Evolutionary conservation across 2,888 invertebrate genomes (phyloP).

Genomic region (Diogma glabrata): DNA sequence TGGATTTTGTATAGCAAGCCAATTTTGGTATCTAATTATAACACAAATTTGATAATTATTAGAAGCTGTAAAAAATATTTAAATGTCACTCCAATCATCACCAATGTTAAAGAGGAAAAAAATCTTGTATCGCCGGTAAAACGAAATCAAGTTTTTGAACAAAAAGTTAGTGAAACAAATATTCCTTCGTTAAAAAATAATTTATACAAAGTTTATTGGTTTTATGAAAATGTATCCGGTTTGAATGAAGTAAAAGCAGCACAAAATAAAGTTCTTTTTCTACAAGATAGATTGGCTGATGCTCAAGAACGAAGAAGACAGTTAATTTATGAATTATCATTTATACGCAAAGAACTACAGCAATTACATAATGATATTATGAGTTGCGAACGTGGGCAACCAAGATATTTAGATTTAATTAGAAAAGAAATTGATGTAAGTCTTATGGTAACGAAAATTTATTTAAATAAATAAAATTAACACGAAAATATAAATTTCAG

Average conservation of each 20-base stretch:
- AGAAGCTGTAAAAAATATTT: too few species aligned
- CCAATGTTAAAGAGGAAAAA: too few species aligned
- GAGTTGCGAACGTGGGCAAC: conserved; percentile 7
- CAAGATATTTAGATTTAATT: conserved; percentile 10
- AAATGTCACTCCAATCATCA: too few species aligned
- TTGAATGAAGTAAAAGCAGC: conserved; percentile 11
- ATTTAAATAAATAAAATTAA: too few species aligned
- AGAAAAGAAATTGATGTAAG: conserved; percentile 10
- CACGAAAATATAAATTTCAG: too few species aligned
- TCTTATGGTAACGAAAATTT: too few species aligned
- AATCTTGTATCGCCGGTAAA: too few species aligned
- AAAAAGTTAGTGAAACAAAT: too few species aligned
- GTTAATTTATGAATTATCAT: conserved; percentile 6
- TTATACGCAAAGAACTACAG: conserved; percentile 9
- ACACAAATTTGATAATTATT: too few species aligned
- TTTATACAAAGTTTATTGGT: not conserved
- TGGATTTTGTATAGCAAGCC: too few species aligned
- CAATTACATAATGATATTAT: conserved; percentile 3
- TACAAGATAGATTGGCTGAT: conserved; percentile 7
- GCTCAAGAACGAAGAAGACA: conserved; percentile 7
- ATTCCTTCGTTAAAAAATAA: not conserved
- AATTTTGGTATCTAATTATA: too few species aligned
- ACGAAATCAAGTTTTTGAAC: too few species aligned
- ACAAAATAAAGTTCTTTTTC: conserved; percentile 2
- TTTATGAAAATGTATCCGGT: conserved; percentile 9